A percentile compares a stretch with the other conserved stretches of the same genome.
These are phyloP conservation scores for Trematomus bernacchii DNA, from an alignment of 2,797 vertebrate species.

Conservation along the genomic window DNA sequence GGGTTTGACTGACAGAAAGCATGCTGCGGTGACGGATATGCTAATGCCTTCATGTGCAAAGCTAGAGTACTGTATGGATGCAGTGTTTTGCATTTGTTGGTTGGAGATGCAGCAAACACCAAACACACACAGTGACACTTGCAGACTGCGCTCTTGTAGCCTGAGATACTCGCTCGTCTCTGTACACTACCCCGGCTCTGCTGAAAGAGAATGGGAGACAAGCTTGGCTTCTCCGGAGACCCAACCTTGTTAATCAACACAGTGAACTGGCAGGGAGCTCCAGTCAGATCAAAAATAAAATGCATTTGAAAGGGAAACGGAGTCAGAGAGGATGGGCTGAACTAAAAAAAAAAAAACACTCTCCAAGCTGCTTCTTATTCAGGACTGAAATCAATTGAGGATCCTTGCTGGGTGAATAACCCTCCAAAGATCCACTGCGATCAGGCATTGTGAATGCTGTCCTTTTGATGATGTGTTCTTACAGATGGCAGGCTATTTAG, in stretches of 20 bases:
- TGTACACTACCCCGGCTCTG: slow-evolving; percentile 65
- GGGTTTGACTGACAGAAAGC: slow-evolving; percentile 31
- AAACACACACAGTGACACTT: slow-evolving; percentile 64
- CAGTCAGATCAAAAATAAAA: slow-evolving; percentile 85
- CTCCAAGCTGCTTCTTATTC: slow-evolving; percentile 54
- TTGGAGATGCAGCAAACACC: slow-evolving; percentile 56
- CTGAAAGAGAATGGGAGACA: slow-evolving; percentile 89
- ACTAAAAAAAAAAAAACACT: slow-evolving; percentile 57
- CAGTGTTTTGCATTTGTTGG: slow-evolving; percentile 58
- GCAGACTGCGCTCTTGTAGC: slow-evolving; percentile 67
- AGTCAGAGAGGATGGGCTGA: slow-evolving; percentile 70
- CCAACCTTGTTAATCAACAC: slow-evolving; percentile 88
- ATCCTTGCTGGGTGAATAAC: slow-evolving; percentile 51
- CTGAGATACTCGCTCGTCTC: slow-evolving; percentile 66
- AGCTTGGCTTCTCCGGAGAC: slow-evolving; percentile 80
- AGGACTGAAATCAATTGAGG: slow-evolving; percentile 58
- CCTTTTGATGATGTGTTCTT: slow-evolving; percentile 53
- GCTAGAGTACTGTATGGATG: slow-evolving; percentile 43
- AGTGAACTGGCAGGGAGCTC: slow-evolving; percentile 81
- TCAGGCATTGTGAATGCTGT: slow-evolving; percentile 43
- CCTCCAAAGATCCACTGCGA: slow-evolving; percentile 52
- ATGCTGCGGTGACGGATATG: slow-evolving; percentile 31
- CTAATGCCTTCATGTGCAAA: slow-evolving; percentile 51
- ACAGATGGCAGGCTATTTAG: slow-evolving; percentile 49
- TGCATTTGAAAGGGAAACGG: slow-evolving; percentile 73